A percentile compares a stretch with the other conserved stretches of the same genome.
Conservation (phyloP, 2,797 vertebrate species). For the Falco biarmicus region DNA sequence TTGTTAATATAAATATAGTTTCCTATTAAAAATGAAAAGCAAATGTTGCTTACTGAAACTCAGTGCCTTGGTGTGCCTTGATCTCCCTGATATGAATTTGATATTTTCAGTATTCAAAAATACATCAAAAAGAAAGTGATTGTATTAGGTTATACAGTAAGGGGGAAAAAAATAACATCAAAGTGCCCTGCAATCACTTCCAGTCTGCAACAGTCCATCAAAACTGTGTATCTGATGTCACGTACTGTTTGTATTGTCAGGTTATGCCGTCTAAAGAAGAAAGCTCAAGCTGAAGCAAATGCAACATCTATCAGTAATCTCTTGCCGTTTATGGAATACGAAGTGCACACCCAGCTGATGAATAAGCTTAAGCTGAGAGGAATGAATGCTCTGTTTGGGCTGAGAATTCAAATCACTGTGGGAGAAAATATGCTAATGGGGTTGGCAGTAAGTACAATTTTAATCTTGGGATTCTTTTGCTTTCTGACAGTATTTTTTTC, state of each 20-base stretch:
- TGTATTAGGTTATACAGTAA: not conserved
- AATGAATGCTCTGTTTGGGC: constrained; percentile 96
- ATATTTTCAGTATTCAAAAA: not conserved
- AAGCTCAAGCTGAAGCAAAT: constrained; percentile 96
- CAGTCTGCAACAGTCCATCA: not conserved
- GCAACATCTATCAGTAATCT: constrained; percentile 95
- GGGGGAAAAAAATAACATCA: no score
- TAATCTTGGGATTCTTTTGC: not conserved
- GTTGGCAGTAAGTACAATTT: constrained; percentile 87
- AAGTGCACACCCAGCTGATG: constrained; percentile 97
- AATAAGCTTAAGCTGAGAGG: constrained; percentile 96
- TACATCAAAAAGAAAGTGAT: not conserved
- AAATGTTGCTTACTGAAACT: not conserved
- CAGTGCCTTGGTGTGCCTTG: not conserved
- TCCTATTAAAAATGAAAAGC: not conserved
- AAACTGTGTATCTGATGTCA: not conserved
- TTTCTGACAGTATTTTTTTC: not conserved
- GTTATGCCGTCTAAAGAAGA: constrained; percentile 96
- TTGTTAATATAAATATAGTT: not conserved
- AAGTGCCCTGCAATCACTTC: not conserved
- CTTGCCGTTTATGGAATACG: constrained; percentile 98
- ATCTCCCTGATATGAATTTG: not conserved
- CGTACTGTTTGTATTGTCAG: constrained; percentile 66
- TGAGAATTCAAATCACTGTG: constrained; percentile 95
- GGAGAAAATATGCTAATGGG: constrained; percentile 98